These are phyloP conservation scores for Tetheella fluctuosa DNA, from an alignment of 2,888 invertebrate genomes.

Conservation along the genomic window DNA sequence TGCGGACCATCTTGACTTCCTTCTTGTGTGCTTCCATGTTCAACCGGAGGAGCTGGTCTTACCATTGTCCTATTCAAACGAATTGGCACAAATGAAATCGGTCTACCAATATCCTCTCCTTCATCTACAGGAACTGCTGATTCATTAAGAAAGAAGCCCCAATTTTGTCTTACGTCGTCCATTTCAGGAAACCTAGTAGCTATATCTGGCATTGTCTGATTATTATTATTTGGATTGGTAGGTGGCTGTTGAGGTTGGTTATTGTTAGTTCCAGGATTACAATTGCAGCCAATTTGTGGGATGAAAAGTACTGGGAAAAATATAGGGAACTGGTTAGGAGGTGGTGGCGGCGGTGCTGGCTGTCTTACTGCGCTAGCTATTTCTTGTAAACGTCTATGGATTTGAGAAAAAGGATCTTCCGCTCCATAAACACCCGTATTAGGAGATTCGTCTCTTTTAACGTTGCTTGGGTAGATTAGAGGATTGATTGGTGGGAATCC, in stretches of 20 bases:
- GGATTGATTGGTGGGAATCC: conserved; percentile 51
- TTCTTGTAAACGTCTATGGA: conserved; percentile 54
- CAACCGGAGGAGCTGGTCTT: conserved; percentile 57
- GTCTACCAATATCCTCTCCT: conserved; percentile 49
- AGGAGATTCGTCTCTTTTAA: conserved; percentile 42
- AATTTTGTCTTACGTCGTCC: conserved; percentile 65
- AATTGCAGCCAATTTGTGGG: conserved; percentile 52
- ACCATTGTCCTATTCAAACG: conserved; percentile 36
- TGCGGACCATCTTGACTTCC: conserved; percentile 42
- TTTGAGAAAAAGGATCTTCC: conserved; percentile 51
- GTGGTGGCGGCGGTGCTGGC: conserved; percentile 40
- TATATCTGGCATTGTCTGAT: conserved; percentile 37
- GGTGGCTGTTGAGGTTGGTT: conserved; percentile 18
- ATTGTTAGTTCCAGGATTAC: conserved; percentile 33
- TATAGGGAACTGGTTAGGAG: conserved; percentile 46
- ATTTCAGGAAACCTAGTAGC: conserved; percentile 52
- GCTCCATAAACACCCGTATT: conserved; percentile 41
- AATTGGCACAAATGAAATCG: conserved; percentile 62
- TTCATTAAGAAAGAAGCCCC: conserved; percentile 59
- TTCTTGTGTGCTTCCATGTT: conserved; percentile 57
- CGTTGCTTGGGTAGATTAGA: conserved; percentile 36
- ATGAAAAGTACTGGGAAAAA: conserved; percentile 58
- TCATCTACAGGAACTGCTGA: conserved; percentile 41
- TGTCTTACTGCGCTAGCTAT: conserved; percentile 48
- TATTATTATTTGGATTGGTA: conserved; percentile 27